phyloP scores from a whole-genome alignment of 2,888 invertebrate species.

The Macrophya annulata region DNA sequence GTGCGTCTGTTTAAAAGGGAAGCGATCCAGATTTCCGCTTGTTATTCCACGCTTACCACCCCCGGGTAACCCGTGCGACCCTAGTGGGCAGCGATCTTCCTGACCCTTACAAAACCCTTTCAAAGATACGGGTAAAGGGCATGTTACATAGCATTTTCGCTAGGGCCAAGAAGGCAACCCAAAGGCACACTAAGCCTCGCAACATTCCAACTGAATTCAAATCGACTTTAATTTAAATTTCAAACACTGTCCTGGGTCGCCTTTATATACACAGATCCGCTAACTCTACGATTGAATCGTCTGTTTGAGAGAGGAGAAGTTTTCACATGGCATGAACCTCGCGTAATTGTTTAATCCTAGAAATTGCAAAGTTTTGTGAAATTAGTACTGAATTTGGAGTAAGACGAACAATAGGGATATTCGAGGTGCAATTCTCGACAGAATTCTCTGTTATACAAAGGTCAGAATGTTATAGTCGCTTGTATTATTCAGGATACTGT shows the following conservation, averaged over 20 bases:
- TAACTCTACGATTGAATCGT: slow-evolving; percentile 35
- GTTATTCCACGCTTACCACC: slow-evolving; percentile 24
- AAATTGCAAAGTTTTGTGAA: background rate
- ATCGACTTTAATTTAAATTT: slow-evolving; percentile 50
- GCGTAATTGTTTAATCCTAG: slow-evolving; percentile 17
- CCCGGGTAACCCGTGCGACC: slow-evolving; percentile 24
- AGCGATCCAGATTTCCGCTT: slow-evolving; percentile 26
- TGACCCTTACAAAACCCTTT: slow-evolving; percentile 41
- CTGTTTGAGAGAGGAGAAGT: slow-evolving; percentile 7
- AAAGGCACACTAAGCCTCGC: slow-evolving; percentile 41
- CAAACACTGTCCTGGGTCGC: slow-evolving; percentile 32
- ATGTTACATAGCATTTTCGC: slow-evolving; percentile 42
- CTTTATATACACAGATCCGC: slow-evolving; percentile 30
- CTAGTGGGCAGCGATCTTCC: slow-evolving; percentile 34
- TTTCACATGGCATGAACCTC: slow-evolving; percentile 1
- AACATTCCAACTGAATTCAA: slow-evolving; percentile 46
- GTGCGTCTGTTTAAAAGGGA: slow-evolving; percentile 17
- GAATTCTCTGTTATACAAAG: background rate
- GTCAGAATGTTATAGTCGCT: slow-evolving; percentile 4
- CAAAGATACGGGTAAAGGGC: slow-evolving; percentile 41
- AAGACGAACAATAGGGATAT: background rate
- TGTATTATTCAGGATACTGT: slow-evolving; percentile 31
- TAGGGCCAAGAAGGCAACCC: slow-evolving; percentile 30
- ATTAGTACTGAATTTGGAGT: background rate
- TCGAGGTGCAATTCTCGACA: background rate